phyloP scores from a whole-genome alignment of 1,140 invertebrate genomes.

The Drosophila bipectinata region DNA sequence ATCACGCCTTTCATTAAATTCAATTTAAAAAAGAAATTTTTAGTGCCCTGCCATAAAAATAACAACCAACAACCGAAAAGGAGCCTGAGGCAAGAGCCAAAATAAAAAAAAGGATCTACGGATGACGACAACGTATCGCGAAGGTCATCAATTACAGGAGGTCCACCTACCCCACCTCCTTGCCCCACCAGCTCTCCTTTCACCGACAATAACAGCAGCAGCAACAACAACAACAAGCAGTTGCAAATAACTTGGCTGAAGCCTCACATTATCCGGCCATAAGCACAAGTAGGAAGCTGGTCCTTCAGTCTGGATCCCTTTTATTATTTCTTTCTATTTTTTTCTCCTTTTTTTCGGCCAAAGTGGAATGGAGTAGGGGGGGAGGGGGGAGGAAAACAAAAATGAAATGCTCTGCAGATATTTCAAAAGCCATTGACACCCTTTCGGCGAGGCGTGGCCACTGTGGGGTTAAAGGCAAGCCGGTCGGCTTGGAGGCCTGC shows the following conservation, averaged over 20 bases:
- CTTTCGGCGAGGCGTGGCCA: slow-evolving; percentile 60
- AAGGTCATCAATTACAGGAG: slow-evolving; percentile 78
- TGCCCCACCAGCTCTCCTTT: slow-evolving; percentile 22
- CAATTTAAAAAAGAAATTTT: slow-evolving; percentile 77
- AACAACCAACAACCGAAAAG: slow-evolving; percentile 40
- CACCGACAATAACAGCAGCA: slow-evolving; percentile 32
- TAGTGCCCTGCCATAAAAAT: slow-evolving; percentile 77
- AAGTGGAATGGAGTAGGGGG: background rate
- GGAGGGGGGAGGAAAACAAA: slow-evolving; percentile 56
- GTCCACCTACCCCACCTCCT: slow-evolving; percentile 50
- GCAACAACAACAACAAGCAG: slow-evolving; percentile 48
- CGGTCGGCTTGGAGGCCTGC: slow-evolving; percentile 62
- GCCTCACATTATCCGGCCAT: slow-evolving; percentile 77
- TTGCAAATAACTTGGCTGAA: slow-evolving; percentile 80
- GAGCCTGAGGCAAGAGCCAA: slow-evolving; percentile 19
- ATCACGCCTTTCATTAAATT: slow-evolving; percentile 79
- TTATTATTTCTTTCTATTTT: slow-evolving; percentile 39
- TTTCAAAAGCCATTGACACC: slow-evolving; percentile 83
- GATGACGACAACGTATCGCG: slow-evolving; percentile 69
- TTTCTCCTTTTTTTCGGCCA: slow-evolving; percentile 12
- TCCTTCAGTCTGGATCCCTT: slow-evolving; percentile 50
- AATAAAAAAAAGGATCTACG: slow-evolving; percentile 61
- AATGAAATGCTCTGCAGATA: slow-evolving; percentile 80
- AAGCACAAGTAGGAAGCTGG: slow-evolving; percentile 76
- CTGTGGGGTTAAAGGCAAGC: slow-evolving; percentile 34